These are phyloP conservation scores for Tonatia bakeri DNA, from an alignment of 2,113 vertebrate species.

Conservation along the genomic window DNA sequence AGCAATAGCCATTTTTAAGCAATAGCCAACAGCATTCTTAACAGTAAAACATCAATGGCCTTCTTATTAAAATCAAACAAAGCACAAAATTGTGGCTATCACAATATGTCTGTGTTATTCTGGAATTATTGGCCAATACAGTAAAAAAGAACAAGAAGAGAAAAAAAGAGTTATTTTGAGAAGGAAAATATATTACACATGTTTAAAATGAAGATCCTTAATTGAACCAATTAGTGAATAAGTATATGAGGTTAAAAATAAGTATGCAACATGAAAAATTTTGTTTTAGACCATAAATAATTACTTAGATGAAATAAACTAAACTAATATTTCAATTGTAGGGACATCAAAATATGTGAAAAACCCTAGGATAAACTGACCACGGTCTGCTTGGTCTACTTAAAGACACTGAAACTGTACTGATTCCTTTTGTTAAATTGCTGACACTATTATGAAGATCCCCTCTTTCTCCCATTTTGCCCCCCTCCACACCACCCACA, in stretches of 20 bases:
- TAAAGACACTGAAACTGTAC: neutral
- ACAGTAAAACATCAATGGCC: neutral
- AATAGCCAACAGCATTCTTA: neutral
- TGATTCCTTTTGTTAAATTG: neutral
- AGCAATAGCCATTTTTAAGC: neutral
- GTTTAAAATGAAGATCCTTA: neutral
- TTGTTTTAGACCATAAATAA: neutral
- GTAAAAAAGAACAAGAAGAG: neutral
- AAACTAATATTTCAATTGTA: neutral
- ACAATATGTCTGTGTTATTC: neutral
- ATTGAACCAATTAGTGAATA: neutral
- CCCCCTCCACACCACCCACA: too few relatives aligned
- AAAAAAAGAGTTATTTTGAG: neutral
- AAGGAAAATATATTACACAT: neutral
- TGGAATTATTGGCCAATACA: neutral
- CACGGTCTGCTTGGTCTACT: neutral
- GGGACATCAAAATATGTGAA: neutral
- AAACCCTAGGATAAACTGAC: neutral
- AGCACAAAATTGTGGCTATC: neutral
- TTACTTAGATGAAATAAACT: neutral
- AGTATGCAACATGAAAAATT: neutral
- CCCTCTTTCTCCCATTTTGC: too few relatives aligned
- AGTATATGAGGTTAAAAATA: neutral
- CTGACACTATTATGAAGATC: too few relatives aligned
- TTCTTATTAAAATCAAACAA: neutral